Conservation (phyloP, 2,113 vertebrate genomes). For the Thalassarche chlororhynchos region DNA sequence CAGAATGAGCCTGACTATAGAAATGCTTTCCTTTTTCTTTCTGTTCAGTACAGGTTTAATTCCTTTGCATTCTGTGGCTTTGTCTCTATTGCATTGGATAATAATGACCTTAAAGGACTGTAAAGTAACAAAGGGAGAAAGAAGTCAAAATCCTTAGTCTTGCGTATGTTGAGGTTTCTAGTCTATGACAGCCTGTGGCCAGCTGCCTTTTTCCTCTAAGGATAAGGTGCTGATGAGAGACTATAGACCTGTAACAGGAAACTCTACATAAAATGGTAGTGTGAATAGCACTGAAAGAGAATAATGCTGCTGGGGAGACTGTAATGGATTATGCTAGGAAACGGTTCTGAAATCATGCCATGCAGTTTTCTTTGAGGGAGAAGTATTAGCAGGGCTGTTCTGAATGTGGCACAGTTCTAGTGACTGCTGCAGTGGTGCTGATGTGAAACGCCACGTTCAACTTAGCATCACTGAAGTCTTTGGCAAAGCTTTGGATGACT, state of each 20-base stretch:
- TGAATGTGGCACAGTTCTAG: not conserved
- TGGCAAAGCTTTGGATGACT: not conserved
- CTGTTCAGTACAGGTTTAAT: not conserved
- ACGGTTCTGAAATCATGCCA: not conserved
- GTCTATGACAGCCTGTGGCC: not conserved
- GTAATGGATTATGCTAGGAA: not conserved
- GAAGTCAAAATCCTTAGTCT: not conserved
- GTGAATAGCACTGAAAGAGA: not conserved
- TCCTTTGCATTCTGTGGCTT: not conserved
- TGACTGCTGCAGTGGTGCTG: slow-evolving; percentile 7
- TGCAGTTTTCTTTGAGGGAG: not conserved
- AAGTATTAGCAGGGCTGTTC: not conserved
- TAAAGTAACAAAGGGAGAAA: not conserved
- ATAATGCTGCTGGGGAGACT: not conserved
- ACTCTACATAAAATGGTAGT: not conserved
- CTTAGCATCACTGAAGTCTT: not conserved
- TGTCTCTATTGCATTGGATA: not conserved
- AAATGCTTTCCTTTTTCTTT: not conserved
- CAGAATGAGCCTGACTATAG: not conserved
- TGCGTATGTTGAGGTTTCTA: not conserved
- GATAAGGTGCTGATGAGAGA: not conserved
- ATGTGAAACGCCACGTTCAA: not conserved
- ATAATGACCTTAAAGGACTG: not conserved
- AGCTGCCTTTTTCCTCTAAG: not conserved
- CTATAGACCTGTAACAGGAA: not conserved